Conservation (phyloP, 2,888 invertebrate species). For the Helobdella robusta region DNA sequence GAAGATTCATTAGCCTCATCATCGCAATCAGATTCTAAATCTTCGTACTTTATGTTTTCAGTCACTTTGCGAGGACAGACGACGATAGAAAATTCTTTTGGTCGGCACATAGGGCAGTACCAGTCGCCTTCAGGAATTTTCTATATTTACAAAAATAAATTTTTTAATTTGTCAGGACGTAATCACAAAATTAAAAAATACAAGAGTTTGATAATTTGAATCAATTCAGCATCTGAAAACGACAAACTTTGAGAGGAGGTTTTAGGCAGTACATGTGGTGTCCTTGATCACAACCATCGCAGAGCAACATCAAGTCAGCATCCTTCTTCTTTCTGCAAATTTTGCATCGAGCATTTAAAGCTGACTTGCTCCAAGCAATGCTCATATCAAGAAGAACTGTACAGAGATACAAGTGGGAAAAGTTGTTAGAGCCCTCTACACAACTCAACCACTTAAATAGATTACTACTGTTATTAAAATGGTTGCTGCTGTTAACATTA, state of each 20-base stretch:
- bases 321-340: constrained; percentile 74
- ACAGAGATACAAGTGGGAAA: constrained; percentile 63
- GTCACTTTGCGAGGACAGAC: constrained; percentile 3
- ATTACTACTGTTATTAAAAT: too few species aligned
- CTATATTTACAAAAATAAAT: constrained; percentile 49
- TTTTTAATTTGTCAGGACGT: neutral
- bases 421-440: too few species aligned
- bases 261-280: constrained; percentile 89
- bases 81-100: constrained; percentile 43
- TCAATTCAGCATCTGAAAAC: neutral
- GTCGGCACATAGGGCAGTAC: constrained; percentile 73
- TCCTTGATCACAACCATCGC: constrained; percentile 85
- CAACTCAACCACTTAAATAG: too few species aligned
- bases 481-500: too few species aligned
- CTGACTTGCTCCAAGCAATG: constrained; percentile 75
- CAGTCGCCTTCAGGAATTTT: constrained; percentile 80
- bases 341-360: constrained; percentile 73
- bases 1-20: constrained; percentile 25
- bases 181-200: too few species aligned
- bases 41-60: constrained; percentile 24
- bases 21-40: constrained; percentile 29
- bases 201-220: neutral
- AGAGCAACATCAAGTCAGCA: constrained; percentile 82
- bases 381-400: constrained; percentile 72
- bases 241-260: constrained; percentile 68